Conservation (phyloP, 2,888 invertebrate species). For the Drosophila rellima region DNA sequence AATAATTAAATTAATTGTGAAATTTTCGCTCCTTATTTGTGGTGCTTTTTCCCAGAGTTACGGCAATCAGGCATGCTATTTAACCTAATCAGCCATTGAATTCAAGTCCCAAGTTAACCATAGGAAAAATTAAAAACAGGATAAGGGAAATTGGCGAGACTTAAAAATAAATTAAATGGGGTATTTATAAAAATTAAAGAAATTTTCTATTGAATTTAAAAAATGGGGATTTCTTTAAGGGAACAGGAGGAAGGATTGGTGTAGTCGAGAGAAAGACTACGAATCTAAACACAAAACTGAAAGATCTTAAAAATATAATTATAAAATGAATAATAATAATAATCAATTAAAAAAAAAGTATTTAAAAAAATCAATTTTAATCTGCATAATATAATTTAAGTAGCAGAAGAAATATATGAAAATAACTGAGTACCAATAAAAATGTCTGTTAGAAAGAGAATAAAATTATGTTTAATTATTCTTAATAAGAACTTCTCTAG, state of each 20-base stretch:
- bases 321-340: no score
- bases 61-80: slow-evolving; percentile 51
- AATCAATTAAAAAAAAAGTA: no score
- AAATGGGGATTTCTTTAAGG: not conserved
- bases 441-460: not conserved
- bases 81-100: slow-evolving; percentile 46
- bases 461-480: not conserved
- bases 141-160: not conserved
- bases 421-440: not conserved
- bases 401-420: not conserved
- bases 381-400: no score
- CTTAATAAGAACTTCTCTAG: not conserved
- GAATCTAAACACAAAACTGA: not conserved
- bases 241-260: not conserved
- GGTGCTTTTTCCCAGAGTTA: slow-evolving; percentile 17
- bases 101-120: slow-evolving; percentile 12
- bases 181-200: not conserved
- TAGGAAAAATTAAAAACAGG: not conserved
- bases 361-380: no score
- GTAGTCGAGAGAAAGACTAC: not conserved
- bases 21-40: slow-evolving; percentile 63
- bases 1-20: slow-evolving; percentile 75
- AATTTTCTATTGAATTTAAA: no score
- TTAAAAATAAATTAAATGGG: not conserved
- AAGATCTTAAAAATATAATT: no score